Conservation (phyloP, 2,797 vertebrate species). For the Nyctalus aviator region DNA sequence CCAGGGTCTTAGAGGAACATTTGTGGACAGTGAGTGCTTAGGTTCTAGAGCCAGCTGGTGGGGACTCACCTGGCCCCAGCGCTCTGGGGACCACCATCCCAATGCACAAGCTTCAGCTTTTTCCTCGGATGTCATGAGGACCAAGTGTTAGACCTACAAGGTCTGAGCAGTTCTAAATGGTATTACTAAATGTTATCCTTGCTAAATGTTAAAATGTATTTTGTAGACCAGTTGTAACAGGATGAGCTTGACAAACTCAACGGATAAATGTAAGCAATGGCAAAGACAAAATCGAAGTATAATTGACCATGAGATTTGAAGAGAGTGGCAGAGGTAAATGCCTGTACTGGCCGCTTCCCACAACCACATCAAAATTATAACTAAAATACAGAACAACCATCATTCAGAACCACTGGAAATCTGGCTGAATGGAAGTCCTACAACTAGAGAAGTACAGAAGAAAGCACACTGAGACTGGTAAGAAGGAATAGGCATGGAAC, state of each 20-base stretch:
- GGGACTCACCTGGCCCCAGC: accelerated
- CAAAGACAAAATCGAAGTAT: background rate
- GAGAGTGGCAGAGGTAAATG: too few species aligned
- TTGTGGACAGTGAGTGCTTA: background rate
- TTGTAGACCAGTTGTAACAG: background rate
- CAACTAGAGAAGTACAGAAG: too few species aligned
- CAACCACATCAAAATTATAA: too few species aligned
- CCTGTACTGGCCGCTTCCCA: too few species aligned
- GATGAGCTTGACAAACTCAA: background rate
- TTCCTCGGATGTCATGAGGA: background rate
- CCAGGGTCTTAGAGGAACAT: background rate
- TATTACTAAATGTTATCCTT: background rate
- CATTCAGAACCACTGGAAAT: too few species aligned
- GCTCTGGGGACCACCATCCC: background rate
- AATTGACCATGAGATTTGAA: too few species aligned
- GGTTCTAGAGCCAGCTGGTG: background rate
- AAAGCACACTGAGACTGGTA: too few species aligned
- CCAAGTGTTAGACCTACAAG: background rate
- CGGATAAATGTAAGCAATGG: background rate
- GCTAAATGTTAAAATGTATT: background rate
- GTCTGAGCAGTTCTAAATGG: background rate
- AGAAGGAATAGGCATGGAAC: too few species aligned
- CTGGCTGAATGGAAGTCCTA: too few species aligned
- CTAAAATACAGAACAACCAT: too few species aligned
- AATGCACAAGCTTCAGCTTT: background rate